Conservation (phyloP, 2,888 invertebrate species). For the Eristalis tenax region DNA sequence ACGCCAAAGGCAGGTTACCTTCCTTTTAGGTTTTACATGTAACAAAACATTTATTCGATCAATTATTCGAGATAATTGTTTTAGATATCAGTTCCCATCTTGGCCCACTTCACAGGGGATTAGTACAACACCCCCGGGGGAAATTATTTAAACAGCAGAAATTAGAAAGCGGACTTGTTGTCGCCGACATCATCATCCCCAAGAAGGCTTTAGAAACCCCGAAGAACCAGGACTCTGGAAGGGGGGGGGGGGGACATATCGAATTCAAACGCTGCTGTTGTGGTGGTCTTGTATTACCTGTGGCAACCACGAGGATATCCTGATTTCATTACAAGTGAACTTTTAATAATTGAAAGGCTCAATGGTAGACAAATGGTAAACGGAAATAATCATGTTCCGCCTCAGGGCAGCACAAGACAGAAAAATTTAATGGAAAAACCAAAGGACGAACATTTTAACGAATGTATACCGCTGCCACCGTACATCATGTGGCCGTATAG, state of each 20-base stretch:
- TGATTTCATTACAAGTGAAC: slow-evolving; percentile 69
- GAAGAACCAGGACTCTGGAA: neutral
- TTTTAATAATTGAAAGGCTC: slow-evolving; percentile 71
- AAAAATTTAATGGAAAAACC: slow-evolving; percentile 46
- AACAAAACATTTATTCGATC: slow-evolving; percentile 43
- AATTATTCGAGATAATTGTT: slow-evolving; percentile 57
- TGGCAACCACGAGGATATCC: slow-evolving; percentile 70
- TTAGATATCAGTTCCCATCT: slow-evolving; percentile 55
- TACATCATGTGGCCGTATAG: slow-evolving; percentile 10
- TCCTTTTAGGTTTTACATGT: slow-evolving; percentile 11
- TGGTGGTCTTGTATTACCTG: slow-evolving; percentile 60
- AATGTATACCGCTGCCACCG: slow-evolving; percentile 23
- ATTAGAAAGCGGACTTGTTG: slow-evolving; percentile 49
- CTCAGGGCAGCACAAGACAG: slow-evolving; percentile 38
- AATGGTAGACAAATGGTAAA: slow-evolving; percentile 67
- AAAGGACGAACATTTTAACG: slow-evolving; percentile 41
- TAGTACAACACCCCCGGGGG: slow-evolving; percentile 28
- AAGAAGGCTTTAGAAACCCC: neutral
- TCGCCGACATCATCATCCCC: neutral
- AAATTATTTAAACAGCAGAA: slow-evolving; percentile 55
- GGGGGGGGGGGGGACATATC: slow-evolving; percentile 5
- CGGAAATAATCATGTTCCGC: slow-evolving; percentile 69
- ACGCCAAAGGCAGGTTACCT: neutral
- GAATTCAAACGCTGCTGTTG: slow-evolving; percentile 62
- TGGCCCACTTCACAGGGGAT: slow-evolving; percentile 42